Evolutionary conservation across 2,888 invertebrate genomes (phyloP).

Genomic region (Tryphoninae sp.): DNA sequence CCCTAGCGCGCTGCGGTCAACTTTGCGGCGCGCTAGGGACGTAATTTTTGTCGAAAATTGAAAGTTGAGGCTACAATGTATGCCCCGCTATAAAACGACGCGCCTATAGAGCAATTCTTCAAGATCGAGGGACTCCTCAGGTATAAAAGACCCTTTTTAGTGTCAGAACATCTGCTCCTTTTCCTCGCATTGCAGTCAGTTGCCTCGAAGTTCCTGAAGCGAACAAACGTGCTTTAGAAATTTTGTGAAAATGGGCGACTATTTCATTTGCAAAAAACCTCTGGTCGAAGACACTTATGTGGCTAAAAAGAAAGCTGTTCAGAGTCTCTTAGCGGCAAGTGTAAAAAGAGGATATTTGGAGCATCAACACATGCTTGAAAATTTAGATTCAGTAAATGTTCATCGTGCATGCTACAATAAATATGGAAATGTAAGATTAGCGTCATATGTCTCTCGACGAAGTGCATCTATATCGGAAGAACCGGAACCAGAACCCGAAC

Average conservation of each 20-base stretch:
- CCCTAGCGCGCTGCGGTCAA: too few species aligned
- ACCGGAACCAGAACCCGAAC: too few species aligned
- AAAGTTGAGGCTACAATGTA: too few species aligned
- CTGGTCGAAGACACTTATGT: not conserved
- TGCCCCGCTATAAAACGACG: too few species aligned
- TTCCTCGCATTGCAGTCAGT: constrained; percentile 28
- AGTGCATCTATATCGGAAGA: not conserved
- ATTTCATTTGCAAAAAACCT: constrained; percentile 7
- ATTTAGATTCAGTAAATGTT: constrained; percentile 9
- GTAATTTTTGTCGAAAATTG: too few species aligned
- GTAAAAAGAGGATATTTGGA: constrained; percentile 9
- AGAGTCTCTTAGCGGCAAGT: constrained; percentile 24
- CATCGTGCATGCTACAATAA: constrained; percentile 22
- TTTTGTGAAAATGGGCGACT: constrained; percentile 11
- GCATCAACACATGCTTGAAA: constrained; percentile 20
- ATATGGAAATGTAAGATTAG: not conserved
- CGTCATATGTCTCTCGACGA: constrained; percentile 13
- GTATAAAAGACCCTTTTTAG: too few species aligned
- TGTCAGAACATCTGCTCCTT: not conserved
- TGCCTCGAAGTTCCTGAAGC: constrained; percentile 13
- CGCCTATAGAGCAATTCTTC: too few species aligned
- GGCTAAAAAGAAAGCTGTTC: constrained; percentile 25
- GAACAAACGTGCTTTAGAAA: constrained; percentile 17
- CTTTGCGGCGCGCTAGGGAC: too few species aligned
- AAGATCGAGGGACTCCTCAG: too few species aligned